phyloP scores from a whole-genome alignment of 2,888 invertebrate species.

The Drosophila tanythrix region DNA sequence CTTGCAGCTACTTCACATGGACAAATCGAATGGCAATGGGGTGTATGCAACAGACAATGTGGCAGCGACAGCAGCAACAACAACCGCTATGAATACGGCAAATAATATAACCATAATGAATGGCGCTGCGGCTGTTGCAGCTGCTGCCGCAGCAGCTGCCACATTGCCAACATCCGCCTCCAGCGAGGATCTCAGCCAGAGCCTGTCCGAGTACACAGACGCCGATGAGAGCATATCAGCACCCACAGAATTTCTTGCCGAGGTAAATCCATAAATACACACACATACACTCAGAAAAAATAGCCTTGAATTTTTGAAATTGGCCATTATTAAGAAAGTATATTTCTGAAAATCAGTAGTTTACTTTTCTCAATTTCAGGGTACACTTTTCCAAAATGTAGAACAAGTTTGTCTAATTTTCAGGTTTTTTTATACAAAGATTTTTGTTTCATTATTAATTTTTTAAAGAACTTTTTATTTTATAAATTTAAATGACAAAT shows the following conservation, averaged over 20 bases:
- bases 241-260: conserved; percentile 91
- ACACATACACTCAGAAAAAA: not conserved
- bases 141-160: conserved; percentile 62
- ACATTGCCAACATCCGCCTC: conserved; percentile 83
- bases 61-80: conserved; percentile 38
- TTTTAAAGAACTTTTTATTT: too few species aligned
- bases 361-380: too few species aligned
- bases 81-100: conserved; percentile 40
- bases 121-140: conserved; percentile 66
- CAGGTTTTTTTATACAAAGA: too few species aligned
- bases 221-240: conserved; percentile 91
- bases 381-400: too few species aligned
- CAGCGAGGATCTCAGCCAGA: conserved; percentile 88
- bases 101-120: conserved; percentile 72
- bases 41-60: conserved; percentile 76
- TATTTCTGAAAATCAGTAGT: not conserved
- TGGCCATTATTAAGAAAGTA: not conserved
- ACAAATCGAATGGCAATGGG: conserved; percentile 85
- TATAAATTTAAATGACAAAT: not conserved
- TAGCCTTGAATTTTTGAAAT: not conserved
- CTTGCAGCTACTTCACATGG: conserved; percentile 82
- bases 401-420: too few species aligned
- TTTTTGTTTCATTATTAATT: too few species aligned
- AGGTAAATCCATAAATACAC: conserved; percentile 85
- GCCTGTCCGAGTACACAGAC: conserved; percentile 88